Evolutionary conservation across 1,140 invertebrate species (phyloP).

Genomic region (Drosophila oshimai): DNA sequence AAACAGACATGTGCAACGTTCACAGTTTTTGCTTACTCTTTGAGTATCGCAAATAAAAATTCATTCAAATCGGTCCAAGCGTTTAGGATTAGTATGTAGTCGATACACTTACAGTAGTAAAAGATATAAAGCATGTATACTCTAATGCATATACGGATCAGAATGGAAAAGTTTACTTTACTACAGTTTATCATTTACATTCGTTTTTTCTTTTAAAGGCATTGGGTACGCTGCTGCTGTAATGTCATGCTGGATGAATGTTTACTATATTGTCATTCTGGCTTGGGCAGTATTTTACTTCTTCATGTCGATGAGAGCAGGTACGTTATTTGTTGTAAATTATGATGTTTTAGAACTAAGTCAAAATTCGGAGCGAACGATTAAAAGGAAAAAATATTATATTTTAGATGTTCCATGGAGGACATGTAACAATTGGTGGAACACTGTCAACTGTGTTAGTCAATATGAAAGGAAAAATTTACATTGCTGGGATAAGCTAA

Average conservation of each 20-base stretch:
- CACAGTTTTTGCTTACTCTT: too few relatives aligned
- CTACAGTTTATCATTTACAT: not conserved
- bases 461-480: slow-evolving; percentile 89
- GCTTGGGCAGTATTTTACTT: slow-evolving; percentile 99
- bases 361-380: too few relatives aligned
- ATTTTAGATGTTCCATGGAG: slow-evolving; percentile 95
- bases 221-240: slow-evolving; percentile 99
- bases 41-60: too few relatives aligned
- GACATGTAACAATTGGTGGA: slow-evolving; percentile 97
- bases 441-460: slow-evolving; percentile 91
- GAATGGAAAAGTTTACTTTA: too few relatives aligned
- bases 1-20: too few relatives aligned
- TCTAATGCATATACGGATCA: too few relatives aligned
- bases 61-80: too few relatives aligned
- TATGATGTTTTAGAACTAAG: too few relatives aligned
- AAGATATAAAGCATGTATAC: too few relatives aligned
- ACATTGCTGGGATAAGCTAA: slow-evolving; percentile 86
- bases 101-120: too few relatives aligned
- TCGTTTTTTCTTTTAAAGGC: slow-evolving; percentile 91
- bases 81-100: too few relatives aligned
- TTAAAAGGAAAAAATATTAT: too few relatives aligned
- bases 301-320: slow-evolving; percentile 93
- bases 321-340: slow-evolving; percentile 84
- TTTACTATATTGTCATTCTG: slow-evolving; percentile 99
- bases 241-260: slow-evolving; percentile 99